These are phyloP conservation scores for Prietella phreatophila DNA, from an alignment of 2,113 vertebrate genomes.

Conservation along the genomic window DNA sequence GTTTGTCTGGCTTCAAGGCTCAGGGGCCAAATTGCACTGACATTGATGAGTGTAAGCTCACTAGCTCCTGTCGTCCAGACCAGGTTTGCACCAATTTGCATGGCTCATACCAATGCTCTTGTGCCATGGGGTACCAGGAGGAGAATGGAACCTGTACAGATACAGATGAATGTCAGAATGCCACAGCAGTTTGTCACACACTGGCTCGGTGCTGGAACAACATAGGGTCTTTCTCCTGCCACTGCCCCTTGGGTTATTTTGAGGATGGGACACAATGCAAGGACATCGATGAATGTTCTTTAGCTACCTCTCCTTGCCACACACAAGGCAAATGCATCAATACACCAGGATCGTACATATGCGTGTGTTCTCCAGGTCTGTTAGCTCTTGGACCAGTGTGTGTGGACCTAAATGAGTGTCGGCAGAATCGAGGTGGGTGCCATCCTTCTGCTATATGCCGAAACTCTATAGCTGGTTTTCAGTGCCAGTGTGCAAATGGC, in stretches of 20 bases:
- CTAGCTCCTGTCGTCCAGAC: slow-evolving; percentile 66
- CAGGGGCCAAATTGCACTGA: slow-evolving; percentile 63
- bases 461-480: slow-evolving; percentile 69
- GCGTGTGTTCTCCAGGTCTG: slow-evolving; percentile 67
- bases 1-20: slow-evolving; percentile 61
- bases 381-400: slow-evolving; percentile 66
- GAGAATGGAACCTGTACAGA: slow-evolving; percentile 66
- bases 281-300: slow-evolving; percentile 74
- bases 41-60: slow-evolving; percentile 69
- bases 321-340: slow-evolving; percentile 69
- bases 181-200: slow-evolving; percentile 61
- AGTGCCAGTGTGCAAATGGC: slow-evolving; percentile 68
- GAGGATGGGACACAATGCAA: slow-evolving; percentile 72
- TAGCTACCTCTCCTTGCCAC: slow-evolving; percentile 63
- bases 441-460: slow-evolving; percentile 69
- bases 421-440: slow-evolving; percentile 62
- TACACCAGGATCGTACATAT: slow-evolving; percentile 74
- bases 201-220: slow-evolving; percentile 72
- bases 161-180: slow-evolving; percentile 68
- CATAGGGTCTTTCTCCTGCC: slow-evolving; percentile 72
- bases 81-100: slow-evolving; percentile 73
- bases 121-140: slow-evolving; percentile 66
- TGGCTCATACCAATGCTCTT: slow-evolving; percentile 68
- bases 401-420: slow-evolving; percentile 76
- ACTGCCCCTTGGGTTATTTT: slow-evolving; percentile 67